phyloP scores from a whole-genome alignment of 2,113 vertebrate species.

The Cyanoramphus novaezelandiae region DNA sequence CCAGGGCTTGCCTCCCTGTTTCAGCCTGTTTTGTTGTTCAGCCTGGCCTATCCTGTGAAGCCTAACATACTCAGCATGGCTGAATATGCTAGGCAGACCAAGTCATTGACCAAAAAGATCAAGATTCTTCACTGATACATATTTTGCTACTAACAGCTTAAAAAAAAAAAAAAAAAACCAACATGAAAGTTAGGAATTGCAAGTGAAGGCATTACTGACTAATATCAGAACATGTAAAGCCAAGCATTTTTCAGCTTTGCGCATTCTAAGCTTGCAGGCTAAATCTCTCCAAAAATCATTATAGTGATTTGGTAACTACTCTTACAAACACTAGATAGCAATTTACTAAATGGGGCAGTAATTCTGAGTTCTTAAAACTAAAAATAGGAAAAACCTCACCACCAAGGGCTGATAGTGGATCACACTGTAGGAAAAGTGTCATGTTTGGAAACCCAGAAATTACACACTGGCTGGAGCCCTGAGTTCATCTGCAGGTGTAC shows the following conservation, averaged over 20 bases:
- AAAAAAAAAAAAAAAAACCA: not conserved
- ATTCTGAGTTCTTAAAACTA: not conserved
- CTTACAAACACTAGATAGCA: not conserved
- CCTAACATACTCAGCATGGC: not conserved
- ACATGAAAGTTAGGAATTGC: not conserved
- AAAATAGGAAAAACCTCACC: fast-evolving
- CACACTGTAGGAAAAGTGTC: not conserved
- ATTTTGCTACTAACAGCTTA: not conserved
- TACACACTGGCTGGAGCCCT: not conserved
- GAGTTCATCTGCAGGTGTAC: not conserved
- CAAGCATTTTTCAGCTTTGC: not conserved
- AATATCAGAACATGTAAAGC: not conserved
- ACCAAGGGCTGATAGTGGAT: not conserved
- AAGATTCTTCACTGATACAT: not conserved
- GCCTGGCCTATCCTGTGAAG: not conserved
- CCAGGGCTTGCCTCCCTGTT: not conserved
- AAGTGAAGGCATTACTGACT: not conserved
- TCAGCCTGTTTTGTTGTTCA: not conserved
- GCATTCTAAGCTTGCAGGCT: not conserved
- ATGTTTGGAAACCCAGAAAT: not conserved
- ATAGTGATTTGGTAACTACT: not conserved
- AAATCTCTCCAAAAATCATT: not conserved
- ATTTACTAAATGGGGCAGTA: not conserved
- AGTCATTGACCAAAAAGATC: not conserved
- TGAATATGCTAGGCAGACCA: not conserved